phyloP scores from a whole-genome alignment of 2,888 invertebrate species.

The Argynnis bischoffii region DNA sequence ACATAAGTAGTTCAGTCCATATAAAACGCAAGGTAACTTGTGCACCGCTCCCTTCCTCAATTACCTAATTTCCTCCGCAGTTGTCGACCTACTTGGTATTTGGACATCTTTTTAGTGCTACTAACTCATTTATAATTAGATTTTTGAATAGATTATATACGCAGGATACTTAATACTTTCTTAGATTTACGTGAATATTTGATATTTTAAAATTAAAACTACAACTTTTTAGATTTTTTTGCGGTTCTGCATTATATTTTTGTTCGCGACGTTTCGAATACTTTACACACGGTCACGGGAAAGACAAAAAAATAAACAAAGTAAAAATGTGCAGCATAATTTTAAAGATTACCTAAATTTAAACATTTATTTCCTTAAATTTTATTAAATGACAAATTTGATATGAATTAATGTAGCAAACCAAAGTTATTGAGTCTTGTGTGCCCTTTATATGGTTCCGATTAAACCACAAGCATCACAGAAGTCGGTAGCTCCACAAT shows the following conservation, averaged over 20 bases:
- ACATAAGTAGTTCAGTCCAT: slow-evolving; percentile 18
- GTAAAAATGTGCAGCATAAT: no score
- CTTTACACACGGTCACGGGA: no score
- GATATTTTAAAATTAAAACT: no score
- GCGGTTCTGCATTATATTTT: no score
- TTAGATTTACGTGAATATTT: neutral
- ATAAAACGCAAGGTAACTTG: slow-evolving; percentile 35
- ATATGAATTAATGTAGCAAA: neutral
- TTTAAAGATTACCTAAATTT: no score
- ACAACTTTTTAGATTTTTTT: no score
- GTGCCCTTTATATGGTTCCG: neutral
- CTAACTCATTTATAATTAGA: neutral
- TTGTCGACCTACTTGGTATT: slow-evolving; percentile 54
- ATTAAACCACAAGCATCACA: neutral
- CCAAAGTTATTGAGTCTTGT: neutral
- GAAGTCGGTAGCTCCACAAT: slow-evolving; percentile 24
- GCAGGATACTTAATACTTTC: no score
- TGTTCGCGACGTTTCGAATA: no score
- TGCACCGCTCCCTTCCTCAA: slow-evolving; percentile 72
- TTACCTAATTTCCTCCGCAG: slow-evolving; percentile 74
- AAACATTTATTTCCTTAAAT: no score
- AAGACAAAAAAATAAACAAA: no score
- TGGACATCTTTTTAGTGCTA: slow-evolving; percentile 27
- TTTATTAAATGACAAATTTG: no score
- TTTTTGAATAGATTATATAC: neutral